Percentiles rank a stretch among this genome's conserved stretches.
phyloP scores from a whole-genome alignment of 1,140 invertebrate genomes.

The Bemisia tabaci region DNA sequence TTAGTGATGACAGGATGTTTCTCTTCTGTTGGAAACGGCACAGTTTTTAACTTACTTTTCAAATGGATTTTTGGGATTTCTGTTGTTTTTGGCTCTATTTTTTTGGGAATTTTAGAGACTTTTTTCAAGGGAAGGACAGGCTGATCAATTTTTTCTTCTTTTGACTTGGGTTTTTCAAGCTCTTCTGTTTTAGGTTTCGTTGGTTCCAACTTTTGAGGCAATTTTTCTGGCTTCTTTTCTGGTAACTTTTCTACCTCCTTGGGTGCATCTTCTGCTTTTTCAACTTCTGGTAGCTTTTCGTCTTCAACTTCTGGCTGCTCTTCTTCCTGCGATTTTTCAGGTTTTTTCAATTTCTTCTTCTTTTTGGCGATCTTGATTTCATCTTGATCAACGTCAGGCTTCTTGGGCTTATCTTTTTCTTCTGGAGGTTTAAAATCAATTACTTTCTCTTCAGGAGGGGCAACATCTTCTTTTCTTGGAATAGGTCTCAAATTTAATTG shows the following conservation, averaged over 20 bases:
- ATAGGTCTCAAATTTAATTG: slow-evolving; percentile 10
- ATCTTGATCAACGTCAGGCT: slow-evolving; percentile 9
- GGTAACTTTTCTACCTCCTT: slow-evolving; percentile 14
- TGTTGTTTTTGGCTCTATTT: slow-evolving; percentile 24
- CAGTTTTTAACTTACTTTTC: slow-evolving; percentile 43
- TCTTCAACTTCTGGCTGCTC: slow-evolving; percentile 13
- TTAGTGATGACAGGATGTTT: slow-evolving; percentile 20
- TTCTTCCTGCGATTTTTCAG: slow-evolving; percentile 28
- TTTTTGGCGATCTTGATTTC: slow-evolving; percentile 25
- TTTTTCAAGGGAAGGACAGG: slow-evolving; percentile 11
- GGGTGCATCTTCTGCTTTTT: slow-evolving; percentile 23
- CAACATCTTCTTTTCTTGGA: slow-evolving; percentile 11
- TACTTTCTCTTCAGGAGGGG: slow-evolving; percentile 15
- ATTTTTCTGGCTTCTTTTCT: slow-evolving; percentile 28
- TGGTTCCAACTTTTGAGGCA: slow-evolving; percentile 17
- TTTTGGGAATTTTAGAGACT: slow-evolving; percentile 16
- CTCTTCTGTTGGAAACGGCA: slow-evolving; percentile 26
- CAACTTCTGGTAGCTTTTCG: slow-evolving; percentile 15
- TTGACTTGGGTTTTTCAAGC: slow-evolving; percentile 17
- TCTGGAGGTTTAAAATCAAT: slow-evolving; percentile 2
- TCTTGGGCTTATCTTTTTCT: slow-evolving; percentile 10
- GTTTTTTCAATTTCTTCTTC: slow-evolving; percentile 30
- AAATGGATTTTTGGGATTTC: slow-evolving; percentile 46
- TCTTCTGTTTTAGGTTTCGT: slow-evolving; percentile 19
- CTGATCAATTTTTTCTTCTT: slow-evolving; percentile 1